Conservation (phyloP, 92 coral and sea anemone species). For the Siderastrea radians region DNA sequence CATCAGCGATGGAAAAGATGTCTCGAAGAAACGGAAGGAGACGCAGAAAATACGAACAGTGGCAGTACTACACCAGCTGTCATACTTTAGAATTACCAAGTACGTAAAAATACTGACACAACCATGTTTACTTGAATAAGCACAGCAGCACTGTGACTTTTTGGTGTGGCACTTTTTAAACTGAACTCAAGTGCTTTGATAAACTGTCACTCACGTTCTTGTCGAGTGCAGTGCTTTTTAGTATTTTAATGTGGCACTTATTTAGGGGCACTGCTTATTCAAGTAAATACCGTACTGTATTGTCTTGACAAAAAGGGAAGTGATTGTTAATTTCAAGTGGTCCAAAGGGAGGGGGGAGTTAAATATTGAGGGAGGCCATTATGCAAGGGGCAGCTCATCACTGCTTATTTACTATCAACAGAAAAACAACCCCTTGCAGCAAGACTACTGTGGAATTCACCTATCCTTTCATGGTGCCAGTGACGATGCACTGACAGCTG, state of each 20-base stretch:
- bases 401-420: not conserved
- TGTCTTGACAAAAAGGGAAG: no score
- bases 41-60: not conserved
- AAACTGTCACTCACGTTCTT: no score
- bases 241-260: no score
- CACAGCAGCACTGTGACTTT: no score
- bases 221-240: no score
- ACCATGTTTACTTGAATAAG: no score
- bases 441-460: conserved; percentile 40
- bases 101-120: not conserved
- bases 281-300: no score
- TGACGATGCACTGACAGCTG: conserved; percentile 47
- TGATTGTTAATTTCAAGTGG: no score
- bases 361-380: not conserved
- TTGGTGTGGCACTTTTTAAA: no score
- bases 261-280: no score
- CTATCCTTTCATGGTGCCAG: conserved; percentile 35
- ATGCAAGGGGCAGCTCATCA: not conserved
- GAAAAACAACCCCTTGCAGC: conserved; percentile 60
- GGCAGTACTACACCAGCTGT: conserved; percentile 31
- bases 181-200: no score
- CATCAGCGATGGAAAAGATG: not conserved
- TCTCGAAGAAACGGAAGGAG: not conserved
- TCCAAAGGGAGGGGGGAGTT: no score
- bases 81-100: conserved; percentile 43